Conservation (phyloP, 2,113 vertebrate species). For the Natator depressus region DNA sequence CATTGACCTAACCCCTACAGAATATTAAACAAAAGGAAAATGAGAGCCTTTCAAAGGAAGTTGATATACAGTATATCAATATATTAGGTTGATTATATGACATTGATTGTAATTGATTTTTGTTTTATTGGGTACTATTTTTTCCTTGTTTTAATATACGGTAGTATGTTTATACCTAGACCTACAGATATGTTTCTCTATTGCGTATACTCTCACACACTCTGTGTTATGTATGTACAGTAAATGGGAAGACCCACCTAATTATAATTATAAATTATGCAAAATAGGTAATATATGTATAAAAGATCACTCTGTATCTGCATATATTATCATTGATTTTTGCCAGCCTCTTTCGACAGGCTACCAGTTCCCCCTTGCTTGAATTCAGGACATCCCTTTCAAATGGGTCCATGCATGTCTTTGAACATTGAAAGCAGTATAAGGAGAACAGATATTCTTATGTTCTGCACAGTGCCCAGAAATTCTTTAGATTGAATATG, state of each 20-base stretch:
- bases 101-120: accelerated
- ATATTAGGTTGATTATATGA: neutral
- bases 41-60: accelerated
- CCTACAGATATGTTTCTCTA: neutral
- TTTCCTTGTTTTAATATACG: neutral
- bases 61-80: neutral
- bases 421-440: accelerated
- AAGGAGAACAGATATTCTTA: neutral
- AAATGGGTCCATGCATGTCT: accelerated
- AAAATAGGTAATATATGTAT: accelerated
- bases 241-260: neutral
- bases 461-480: accelerated
- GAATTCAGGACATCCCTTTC: neutral
- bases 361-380: accelerated
- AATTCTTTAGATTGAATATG: accelerated
- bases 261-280: neutral
- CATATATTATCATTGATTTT: neutral
- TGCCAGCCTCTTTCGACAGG: accelerated
- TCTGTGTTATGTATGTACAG: neutral
- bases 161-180: neutral
- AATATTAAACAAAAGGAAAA: neutral
- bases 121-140: neutral
- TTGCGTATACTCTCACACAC: neutral
- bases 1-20: neutral
- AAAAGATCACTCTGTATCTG: accelerated